Evolutionary conservation across 1,140 invertebrate species (phyloP).

Genomic region (Drosophila pandora): DNA sequence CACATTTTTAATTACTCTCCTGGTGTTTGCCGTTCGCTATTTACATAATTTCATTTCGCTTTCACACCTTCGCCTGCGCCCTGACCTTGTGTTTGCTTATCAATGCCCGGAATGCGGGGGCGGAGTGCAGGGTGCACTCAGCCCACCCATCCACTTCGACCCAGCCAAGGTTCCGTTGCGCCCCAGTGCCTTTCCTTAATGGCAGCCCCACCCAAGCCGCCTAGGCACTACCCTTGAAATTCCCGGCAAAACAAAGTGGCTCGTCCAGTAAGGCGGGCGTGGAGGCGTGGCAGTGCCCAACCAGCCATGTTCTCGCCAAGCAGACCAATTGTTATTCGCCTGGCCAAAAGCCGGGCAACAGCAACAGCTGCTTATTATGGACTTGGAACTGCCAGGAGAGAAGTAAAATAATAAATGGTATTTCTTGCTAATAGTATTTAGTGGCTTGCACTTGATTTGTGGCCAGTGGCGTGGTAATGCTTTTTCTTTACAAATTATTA

Average conservation of each 20-base stretch:
- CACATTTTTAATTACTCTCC: slow-evolving; percentile 49
- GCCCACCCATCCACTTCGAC: slow-evolving; percentile 13
- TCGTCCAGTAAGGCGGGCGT: slow-evolving; percentile 18
- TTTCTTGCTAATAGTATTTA: not conserved
- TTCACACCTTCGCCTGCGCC: slow-evolving; percentile 21
- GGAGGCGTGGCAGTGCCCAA: slow-evolving; percentile 22
- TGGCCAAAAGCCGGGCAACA: not conserved
- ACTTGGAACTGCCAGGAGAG: not conserved
- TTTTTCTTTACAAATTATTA: too few species aligned
- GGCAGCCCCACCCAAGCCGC: slow-evolving; percentile 38
- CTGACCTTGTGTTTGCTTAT: slow-evolving; percentile 48
- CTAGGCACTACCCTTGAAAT: slow-evolving; percentile 2
- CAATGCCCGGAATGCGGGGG: not conserved
- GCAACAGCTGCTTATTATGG: slow-evolving; percentile 35
- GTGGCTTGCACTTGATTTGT: slow-evolving; percentile 31
- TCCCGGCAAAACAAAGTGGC: slow-evolving; percentile 26
- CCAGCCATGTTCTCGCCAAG: slow-evolving; percentile 40
- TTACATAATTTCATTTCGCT: slow-evolving; percentile 50
- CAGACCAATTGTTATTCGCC: slow-evolving; percentile 53
- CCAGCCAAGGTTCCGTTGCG: slow-evolving; percentile 17
- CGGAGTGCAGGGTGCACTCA: not conserved
- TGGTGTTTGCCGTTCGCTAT: slow-evolving; percentile 44
- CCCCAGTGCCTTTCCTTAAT: slow-evolving; percentile 56
- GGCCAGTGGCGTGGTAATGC: slow-evolving; percentile 13
- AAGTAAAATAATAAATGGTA: not conserved